A percentile compares a stretch with the other conserved stretches of the same genome.
These are phyloP conservation scores for Anisognathus igniventris DNA, from an alignment of 2,797 vertebrate genomes.

Conservation along the genomic window DNA sequence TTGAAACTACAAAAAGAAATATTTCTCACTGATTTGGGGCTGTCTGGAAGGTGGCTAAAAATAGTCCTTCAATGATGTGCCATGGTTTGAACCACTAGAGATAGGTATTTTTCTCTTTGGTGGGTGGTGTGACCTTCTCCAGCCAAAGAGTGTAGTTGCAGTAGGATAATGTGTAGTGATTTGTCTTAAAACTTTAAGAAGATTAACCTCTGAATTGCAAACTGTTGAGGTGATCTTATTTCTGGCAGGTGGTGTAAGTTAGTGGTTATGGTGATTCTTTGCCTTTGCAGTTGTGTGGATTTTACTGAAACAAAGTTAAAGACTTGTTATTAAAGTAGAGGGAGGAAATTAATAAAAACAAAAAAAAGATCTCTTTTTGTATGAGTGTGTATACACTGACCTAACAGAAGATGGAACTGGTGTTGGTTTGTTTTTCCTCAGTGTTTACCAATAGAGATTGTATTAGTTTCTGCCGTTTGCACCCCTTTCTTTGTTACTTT, in stretches of 20 bases:
- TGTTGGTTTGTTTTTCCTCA: not conserved
- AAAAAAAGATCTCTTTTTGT: not conserved
- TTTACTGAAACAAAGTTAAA: not conserved
- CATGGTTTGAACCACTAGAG: not conserved
- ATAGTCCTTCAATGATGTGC: not conserved
- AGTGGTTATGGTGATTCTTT: not conserved
- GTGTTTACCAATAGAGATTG: not conserved
- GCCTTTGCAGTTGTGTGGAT: not conserved
- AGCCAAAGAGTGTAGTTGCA: not conserved
- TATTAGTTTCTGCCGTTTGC: not conserved
- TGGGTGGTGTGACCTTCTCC: not conserved
- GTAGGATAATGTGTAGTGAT: not conserved
- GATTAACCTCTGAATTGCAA: not conserved
- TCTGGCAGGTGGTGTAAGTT: not conserved
- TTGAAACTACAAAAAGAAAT: not conserved
- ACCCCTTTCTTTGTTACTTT: not conserved
- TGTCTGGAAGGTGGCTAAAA: not conserved
- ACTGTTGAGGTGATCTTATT: slow-evolving; percentile 15
- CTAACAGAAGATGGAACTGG: not conserved
- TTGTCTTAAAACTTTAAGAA: slow-evolving; percentile 8
- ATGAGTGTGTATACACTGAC: not conserved
- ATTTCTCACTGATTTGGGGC: not conserved
- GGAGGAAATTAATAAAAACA: not conserved
- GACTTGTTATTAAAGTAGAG: rapidly evolving
- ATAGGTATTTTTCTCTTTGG: not conserved